Percentiles rank a stretch among this genome's conserved stretches.
Conservation (phyloP, 2,113 vertebrate genomes). For the Pimephales promelas region DNA sequence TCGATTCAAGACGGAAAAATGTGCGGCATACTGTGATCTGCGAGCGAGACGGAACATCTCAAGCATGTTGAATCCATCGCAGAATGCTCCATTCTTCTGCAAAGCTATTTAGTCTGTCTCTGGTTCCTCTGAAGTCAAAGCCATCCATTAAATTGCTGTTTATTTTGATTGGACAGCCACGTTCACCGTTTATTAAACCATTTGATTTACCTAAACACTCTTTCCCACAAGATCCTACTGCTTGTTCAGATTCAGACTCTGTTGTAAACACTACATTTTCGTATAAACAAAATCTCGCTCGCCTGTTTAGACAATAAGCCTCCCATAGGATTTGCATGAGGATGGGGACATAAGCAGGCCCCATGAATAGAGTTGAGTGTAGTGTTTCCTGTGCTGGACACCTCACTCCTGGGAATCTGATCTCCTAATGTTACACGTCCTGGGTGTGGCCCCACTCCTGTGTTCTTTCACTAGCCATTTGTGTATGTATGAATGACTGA, state of each 20-base stretch:
- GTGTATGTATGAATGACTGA: constrained; percentile 58
- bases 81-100: constrained; percentile 11
- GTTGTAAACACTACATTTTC: constrained; percentile 19
- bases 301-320: constrained; percentile 16
- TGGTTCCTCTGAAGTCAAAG: constrained; percentile 24
- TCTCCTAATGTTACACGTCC: constrained; percentile 71
- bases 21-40: background rate
- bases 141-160: constrained; percentile 15
- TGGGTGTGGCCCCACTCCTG: constrained; percentile 70
- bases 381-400: constrained; percentile 51
- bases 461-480: constrained; percentile 61
- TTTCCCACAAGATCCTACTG: constrained; percentile 32
- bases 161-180: constrained; percentile 38
- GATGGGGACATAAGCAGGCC: constrained; percentile 12
- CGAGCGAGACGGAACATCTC: constrained; percentile 23
- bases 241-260: constrained; percentile 8
- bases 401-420: constrained; percentile 62
- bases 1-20: background rate
- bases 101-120: constrained; percentile 40
- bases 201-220: constrained; percentile 34
- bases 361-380: constrained; percentile 51
- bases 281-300: constrained; percentile 11
- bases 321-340: constrained; percentile 32
- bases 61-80: constrained; percentile 14
- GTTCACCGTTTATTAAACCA: constrained; percentile 18